Conservation (phyloP, 2,888 invertebrate genomes). For the Nemapogon koenigi region DNA sequence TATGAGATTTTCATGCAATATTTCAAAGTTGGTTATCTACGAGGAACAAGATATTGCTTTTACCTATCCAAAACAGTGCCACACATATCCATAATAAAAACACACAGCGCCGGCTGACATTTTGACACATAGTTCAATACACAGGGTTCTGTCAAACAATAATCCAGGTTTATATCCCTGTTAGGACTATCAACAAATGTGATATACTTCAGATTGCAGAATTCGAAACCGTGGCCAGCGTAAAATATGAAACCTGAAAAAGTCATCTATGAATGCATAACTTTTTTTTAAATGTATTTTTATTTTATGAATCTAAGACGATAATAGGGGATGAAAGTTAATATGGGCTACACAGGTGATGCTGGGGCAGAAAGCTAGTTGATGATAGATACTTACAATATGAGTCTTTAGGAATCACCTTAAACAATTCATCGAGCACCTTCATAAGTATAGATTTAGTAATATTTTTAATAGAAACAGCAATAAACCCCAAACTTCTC, state of each 20-base stretch:
- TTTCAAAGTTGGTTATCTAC: no score
- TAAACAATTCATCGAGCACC: constrained; percentile 29
- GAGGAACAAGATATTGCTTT: no score
- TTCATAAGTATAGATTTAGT: constrained; percentile 27
- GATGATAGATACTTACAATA: constrained; percentile 53
- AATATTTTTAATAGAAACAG: constrained; percentile 38
- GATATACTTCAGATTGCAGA: constrained; percentile 55
- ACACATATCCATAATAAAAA: constrained; percentile 66
- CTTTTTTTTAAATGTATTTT: no score
- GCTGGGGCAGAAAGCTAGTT: no score
- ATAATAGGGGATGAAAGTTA: no score
- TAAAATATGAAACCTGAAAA: constrained; percentile 59
- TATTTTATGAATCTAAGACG: no score
- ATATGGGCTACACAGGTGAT: no score
- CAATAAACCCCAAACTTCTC: constrained; percentile 39
- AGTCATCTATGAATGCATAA: no score
- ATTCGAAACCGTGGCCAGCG: constrained; percentile 63
- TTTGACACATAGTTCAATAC: constrained; percentile 41
- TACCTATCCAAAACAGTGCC: constrained; percentile 52
- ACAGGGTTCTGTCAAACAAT: constrained; percentile 55
- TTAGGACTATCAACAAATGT: constrained; percentile 51
- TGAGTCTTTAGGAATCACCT: constrained; percentile 37
- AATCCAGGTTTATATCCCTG: constrained; percentile 34
- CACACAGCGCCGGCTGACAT: constrained; percentile 47
- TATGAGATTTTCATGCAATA: no score